Evolutionary conservation across 2,113 vertebrate genomes (phyloP), one percentile per base, ranked within the genome.

Genomic region (Thamnaconus septentrionalis): DNA sequence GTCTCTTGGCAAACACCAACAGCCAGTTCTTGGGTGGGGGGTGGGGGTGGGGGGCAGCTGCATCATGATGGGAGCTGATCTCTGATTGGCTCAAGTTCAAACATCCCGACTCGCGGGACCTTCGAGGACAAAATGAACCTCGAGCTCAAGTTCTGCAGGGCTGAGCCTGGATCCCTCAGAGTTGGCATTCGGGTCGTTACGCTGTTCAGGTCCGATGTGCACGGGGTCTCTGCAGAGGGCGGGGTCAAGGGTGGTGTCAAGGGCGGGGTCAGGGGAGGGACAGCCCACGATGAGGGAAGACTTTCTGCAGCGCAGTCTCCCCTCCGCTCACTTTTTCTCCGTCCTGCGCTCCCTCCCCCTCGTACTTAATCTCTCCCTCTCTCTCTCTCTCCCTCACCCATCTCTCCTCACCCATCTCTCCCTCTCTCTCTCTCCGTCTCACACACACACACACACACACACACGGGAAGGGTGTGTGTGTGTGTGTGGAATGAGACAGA

Each of bases 241-340:
- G 18, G 18, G 18, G 18, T 31, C 18, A 31, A 31, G 18, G 18
- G 18, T 31, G 18, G 18, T 1, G 18, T 31, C 18, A 31, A 31
- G 18, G 18, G 18, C 64, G 73, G 74, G 63, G 72, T 78, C 71
- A 55, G 49, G 41, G 41, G 61, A 45, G 55, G 54, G 73, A 64
- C 61, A 31, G 64, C 12, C 71, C 53, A 76, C 66, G 81, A 84
- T 47, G 57, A 67, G 18, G 18, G 18, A 31, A 31, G 18, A 87
- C 86, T 88, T 90, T 88, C 84, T 84, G 66, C 59, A 56, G 66
- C 68, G 80, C 68, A 72, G 74, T 77, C 71, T 66, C 74, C 67
- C 63, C 74, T 65, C 81, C 65, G 66, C 76, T 57, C 69, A 59
- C 61, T 40, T 43, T 31, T 43, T 18, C 58, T 46, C 48, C 8